These are phyloP conservation scores for Lasioglossum vierecki DNA, from an alignment of 2,888 invertebrate species.

Conservation along the genomic window DNA sequence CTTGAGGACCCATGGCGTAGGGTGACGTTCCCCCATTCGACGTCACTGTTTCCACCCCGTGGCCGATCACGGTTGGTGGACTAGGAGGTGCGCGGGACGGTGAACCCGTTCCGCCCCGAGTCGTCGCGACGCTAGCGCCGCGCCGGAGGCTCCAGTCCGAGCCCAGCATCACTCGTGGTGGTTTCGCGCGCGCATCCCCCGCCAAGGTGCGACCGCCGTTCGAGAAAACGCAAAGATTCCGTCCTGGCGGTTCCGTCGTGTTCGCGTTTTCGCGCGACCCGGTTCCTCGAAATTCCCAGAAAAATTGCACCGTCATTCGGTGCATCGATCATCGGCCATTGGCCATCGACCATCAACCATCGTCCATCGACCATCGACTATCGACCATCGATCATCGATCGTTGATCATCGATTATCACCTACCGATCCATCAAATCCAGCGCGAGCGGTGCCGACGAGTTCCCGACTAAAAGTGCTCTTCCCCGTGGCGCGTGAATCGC, in stretches of 20 bases:
- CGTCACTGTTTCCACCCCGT: constrained; percentile 53
- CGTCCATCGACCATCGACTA: too few relatives aligned
- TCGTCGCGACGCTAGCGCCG: constrained; percentile 81
- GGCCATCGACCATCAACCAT: not conserved
- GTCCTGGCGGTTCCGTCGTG: constrained; percentile 52
- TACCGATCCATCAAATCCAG: not conserved
- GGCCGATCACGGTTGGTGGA: constrained; percentile 45
- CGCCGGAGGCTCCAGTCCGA: constrained; percentile 80
- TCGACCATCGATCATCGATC: not conserved
- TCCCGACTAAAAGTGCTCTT: not conserved
- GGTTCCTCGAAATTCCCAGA: not conserved
- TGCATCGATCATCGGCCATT: not conserved
- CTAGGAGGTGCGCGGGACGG: constrained; percentile 49
- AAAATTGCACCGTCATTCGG: not conserved
- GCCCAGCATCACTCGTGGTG: constrained; percentile 81
- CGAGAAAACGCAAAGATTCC: constrained; percentile 63
- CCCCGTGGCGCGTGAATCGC: not conserved
- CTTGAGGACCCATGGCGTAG: constrained; percentile 14
- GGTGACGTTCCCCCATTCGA: constrained; percentile 32
- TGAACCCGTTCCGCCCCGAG: constrained; percentile 67
- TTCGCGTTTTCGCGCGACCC: not conserved
- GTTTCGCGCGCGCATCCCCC: constrained; percentile 78
- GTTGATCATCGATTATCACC: not conserved
- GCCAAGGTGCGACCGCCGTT: constrained; percentile 63
- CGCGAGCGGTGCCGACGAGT: not conserved